These are phyloP conservation scores for Poecilia velifera DNA, from an alignment of 2,797 vertebrate species.

Conservation along the genomic window DNA sequence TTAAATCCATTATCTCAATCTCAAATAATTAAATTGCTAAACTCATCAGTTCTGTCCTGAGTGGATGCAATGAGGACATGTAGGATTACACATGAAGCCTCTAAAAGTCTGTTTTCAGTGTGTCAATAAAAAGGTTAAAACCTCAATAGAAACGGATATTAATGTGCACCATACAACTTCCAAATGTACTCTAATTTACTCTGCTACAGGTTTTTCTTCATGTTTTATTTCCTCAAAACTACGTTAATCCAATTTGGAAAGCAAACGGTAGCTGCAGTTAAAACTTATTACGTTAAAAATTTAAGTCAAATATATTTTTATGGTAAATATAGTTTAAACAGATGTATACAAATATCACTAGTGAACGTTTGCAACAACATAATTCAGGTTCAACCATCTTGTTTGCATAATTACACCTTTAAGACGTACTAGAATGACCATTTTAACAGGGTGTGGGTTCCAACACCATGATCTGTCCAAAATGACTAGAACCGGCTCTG, in stretches of 20 bases:
- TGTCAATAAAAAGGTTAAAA: not conserved
- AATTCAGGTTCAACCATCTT: not conserved
- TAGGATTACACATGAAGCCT: not conserved
- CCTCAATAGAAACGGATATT: not conserved
- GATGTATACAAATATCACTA: not conserved
- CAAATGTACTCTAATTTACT: not conserved
- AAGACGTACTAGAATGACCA: not conserved
- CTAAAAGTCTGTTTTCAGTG: not conserved
- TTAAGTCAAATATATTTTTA: not conserved
- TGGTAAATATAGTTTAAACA: not conserved
- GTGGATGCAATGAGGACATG: not conserved
- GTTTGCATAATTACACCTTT: not conserved
- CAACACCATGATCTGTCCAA: not conserved
- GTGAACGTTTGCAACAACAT: not conserved
- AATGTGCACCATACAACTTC: not conserved
- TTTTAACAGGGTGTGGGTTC: not conserved
- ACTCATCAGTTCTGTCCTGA: not conserved
- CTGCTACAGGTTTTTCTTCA: not conserved
- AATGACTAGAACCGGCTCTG: not conserved
- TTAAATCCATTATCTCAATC: not conserved
- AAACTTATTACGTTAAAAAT: not conserved
- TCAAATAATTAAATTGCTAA: not conserved
- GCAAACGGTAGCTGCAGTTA: not conserved
- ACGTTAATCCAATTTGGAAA: not conserved
- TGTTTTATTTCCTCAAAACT: not conserved